Evolutionary conservation across 2,888 invertebrate species (phyloP).

Genomic region (Seira ritae): DNA sequence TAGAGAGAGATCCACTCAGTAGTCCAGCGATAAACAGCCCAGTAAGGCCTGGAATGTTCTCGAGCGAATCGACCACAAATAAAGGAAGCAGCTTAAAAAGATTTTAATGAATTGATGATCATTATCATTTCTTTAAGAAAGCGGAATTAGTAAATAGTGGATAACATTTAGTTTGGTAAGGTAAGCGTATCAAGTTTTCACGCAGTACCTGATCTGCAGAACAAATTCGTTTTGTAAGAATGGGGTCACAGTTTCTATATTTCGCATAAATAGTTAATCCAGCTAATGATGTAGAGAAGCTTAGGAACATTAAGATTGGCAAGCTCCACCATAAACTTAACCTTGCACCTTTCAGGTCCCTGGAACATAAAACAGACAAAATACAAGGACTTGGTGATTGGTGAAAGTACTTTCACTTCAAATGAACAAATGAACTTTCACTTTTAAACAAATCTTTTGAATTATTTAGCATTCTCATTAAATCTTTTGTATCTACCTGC

Average conservation of each 20-base stretch:
- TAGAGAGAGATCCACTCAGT: conserved; percentile 93
- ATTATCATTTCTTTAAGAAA: neutral
- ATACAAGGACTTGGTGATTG: neutral
- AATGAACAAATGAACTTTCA: neutral
- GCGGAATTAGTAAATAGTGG: neutral
- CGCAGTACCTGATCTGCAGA: conserved; percentile 82
- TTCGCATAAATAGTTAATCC: conserved; percentile 91
- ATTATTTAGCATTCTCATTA: neutral
- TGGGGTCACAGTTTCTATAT: conserved; percentile 89
- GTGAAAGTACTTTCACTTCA: neutral
- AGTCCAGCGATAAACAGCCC: conserved; percentile 94
- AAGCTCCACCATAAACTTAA: conserved; percentile 87
- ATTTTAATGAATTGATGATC: conserved; percentile 9
- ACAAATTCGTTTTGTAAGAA: conserved; percentile 80
- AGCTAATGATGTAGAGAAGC: conserved; percentile 83
- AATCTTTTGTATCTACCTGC: conserved; percentile 74
- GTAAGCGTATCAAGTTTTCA: conserved; percentile 17
- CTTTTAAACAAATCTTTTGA: neutral
- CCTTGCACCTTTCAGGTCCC: conserved; percentile 83
- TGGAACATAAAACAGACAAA: conserved; percentile 61
- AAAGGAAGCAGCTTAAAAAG: conserved; percentile 76
- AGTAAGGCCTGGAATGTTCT: conserved; percentile 84
- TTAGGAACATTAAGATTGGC: conserved; percentile 86
- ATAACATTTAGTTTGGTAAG: neutral
- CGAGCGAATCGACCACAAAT: conserved; percentile 79